Base-by-base conservation (phyloP, 2,888 invertebrate genomes). In the Portevinia maculata region DNA sequence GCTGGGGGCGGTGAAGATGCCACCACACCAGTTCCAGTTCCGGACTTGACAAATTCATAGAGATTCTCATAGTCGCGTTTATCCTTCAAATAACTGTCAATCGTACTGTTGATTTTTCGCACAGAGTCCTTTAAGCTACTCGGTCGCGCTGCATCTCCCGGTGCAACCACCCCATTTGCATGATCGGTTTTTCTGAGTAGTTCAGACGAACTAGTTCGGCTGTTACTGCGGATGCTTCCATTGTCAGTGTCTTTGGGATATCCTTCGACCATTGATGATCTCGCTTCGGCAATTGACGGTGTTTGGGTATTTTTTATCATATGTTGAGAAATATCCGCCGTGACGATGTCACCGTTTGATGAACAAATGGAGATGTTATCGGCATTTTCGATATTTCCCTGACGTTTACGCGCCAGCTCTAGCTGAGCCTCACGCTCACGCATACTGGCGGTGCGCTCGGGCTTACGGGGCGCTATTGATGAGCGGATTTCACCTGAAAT, bases 401-500 rank as follows among this genome's bases (percentile, higher is more conserved):
- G 87, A 32, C 90, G 89, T 86, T 90, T 91, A 48, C 90, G 89
- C 28, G 92, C 92, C 55, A 93, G 91, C 88, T 94, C 94, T 86
- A 94, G 89, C 86, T 93, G 93, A 3, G 94, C 93, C 90, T 94
- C 94, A 75, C 95, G 92, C 90, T 96, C 96, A 86, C 96, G 92
- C 94, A 97, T 95, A 89, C 96, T 96, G 48, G 96, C 96, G 15
- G 96, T 96, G 84, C 97, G 92, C 89, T 96, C 96, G 13, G 96
- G 97, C 90, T 97, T 97, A 70, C 95, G 93, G 11, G 96, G 95
- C 60, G 95, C 95, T 86, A 96, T 93, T 73, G 95, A 93, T 88
- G 95, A 96, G 89, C 96, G 92, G 86, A 96, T 95, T 92, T 96
- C 96, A 89, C 96, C 95, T 95, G 90, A 21, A 32, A 17, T 6